A percentile compares a stretch with the other conserved stretches of the same genome.
Conservation (phyloP, 2,113 vertebrate species). For the Rhynchomys soricoides region DNA sequence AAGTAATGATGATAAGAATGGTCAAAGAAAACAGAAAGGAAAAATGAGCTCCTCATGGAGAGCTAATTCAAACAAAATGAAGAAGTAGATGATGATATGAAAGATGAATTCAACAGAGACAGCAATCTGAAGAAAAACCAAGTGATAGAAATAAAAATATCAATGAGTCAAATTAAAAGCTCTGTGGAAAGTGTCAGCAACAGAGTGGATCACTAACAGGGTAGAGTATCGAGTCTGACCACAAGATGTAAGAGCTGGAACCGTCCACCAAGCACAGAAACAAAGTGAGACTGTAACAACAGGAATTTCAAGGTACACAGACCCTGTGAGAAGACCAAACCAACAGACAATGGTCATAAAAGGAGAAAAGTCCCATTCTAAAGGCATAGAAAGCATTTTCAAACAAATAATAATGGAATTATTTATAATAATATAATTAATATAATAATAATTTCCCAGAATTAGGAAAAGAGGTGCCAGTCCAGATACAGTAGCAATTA, state of each 20-base stretch:
- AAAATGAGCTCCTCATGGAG: neutral
- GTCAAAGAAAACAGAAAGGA: neutral
- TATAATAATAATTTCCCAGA: neutral
- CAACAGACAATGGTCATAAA: neutral
- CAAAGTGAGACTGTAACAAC: neutral
- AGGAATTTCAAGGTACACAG: neutral
- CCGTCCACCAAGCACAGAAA: neutral
- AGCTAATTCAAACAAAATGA: neutral
- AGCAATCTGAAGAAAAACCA: neutral
- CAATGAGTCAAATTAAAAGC: neutral
- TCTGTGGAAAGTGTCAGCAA: neutral
- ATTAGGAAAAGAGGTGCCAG: neutral
- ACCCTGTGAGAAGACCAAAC: neutral
- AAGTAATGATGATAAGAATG: neutral
- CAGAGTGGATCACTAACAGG: neutral
- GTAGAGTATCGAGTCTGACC: neutral
- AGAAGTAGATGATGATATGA: neutral
- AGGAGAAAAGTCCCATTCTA: neutral
- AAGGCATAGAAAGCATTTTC: neutral
- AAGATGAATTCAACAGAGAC: neutral
- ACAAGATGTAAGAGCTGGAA: neutral
- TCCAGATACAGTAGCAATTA: neutral
- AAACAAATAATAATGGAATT: neutral
- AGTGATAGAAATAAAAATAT: neutral
- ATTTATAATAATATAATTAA: no score